These are phyloP conservation scores for Meteorus sp. DNA, from an alignment of 1,140 invertebrate species.

Conservation along the genomic window DNA sequence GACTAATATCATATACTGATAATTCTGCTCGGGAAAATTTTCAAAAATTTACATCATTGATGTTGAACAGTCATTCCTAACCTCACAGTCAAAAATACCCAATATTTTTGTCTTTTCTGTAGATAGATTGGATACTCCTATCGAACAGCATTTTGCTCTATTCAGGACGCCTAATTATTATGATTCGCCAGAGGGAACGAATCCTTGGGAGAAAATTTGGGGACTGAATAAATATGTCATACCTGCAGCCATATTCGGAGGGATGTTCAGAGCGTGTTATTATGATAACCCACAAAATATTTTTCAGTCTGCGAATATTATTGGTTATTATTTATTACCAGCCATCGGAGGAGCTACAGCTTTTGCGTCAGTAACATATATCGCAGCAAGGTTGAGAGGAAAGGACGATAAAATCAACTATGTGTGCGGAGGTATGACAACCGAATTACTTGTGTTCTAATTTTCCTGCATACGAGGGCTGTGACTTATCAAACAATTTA, in stretches of 20 bases:
- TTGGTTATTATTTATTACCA: conserved; percentile 62
- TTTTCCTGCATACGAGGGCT: neutral
- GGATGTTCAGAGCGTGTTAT: conserved; percentile 61
- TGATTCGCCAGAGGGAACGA: conserved; percentile 71
- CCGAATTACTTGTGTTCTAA: neutral
- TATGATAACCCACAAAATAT: conserved; percentile 59
- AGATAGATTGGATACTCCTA: too few relatives aligned
- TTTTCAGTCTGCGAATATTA: conserved; percentile 52
- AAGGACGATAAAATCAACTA: conserved; percentile 65
- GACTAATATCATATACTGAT: too few relatives aligned
- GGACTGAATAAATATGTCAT: conserved; percentile 63
- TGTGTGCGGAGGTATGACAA: conserved; percentile 37
- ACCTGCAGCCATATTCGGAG: conserved; percentile 49
- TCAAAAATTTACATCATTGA: too few relatives aligned
- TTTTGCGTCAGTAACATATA: conserved; percentile 65
- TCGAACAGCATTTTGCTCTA: too few relatives aligned
- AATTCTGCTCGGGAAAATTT: too few relatives aligned
- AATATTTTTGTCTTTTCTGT: too few relatives aligned
- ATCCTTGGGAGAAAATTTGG: conserved; percentile 66
- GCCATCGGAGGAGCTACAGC: conserved; percentile 66
- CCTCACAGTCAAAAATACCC: too few relatives aligned
- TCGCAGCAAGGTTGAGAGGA: conserved; percentile 61
- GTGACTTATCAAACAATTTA: conserved; percentile 6
- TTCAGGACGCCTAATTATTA: conserved; percentile 57
- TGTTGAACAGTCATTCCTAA: too few relatives aligned